Conservation (phyloP, 2,113 vertebrate species). For the Pangasianodon hypophthalmus region DNA sequence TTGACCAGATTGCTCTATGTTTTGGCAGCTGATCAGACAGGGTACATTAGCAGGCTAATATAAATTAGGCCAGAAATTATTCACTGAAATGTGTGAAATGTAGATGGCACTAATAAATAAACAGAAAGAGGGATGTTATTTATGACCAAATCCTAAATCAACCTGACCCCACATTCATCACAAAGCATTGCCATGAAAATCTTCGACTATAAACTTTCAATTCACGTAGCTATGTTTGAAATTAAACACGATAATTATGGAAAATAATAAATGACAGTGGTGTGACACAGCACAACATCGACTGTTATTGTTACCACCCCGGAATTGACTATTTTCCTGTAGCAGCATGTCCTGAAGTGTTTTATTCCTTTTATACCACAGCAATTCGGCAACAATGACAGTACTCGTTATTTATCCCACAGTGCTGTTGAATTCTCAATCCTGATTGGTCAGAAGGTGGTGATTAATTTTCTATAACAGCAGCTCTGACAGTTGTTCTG, state of each 20-base stretch:
- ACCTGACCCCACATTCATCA: not conserved
- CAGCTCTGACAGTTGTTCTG: no score
- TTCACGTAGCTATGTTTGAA: not conserved
- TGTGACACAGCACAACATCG: not conserved
- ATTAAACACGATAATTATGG: not conserved
- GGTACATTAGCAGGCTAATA: not conserved
- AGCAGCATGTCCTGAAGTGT: not conserved
- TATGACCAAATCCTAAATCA: not conserved
- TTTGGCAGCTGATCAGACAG: not conserved
- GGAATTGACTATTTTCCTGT: not conserved
- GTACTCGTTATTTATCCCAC: no score
- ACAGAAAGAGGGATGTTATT: not conserved
- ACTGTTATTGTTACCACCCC: not conserved
- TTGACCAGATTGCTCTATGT: not conserved
- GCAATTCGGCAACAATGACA: no score
- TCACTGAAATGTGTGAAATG: not conserved
- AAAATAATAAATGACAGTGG: not conserved
- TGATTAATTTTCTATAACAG: no score
- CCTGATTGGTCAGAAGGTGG: no score
- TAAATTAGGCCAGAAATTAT: not conserved
- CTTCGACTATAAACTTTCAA: not conserved
- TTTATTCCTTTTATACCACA: no score
- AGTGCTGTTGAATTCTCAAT: no score
- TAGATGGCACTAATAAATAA: not conserved
- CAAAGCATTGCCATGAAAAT: not conserved